These are phyloP conservation scores for Hippoglossus hippoglossus DNA, from an alignment of 2,797 vertebrate genomes.

Conservation along the genomic window DNA sequence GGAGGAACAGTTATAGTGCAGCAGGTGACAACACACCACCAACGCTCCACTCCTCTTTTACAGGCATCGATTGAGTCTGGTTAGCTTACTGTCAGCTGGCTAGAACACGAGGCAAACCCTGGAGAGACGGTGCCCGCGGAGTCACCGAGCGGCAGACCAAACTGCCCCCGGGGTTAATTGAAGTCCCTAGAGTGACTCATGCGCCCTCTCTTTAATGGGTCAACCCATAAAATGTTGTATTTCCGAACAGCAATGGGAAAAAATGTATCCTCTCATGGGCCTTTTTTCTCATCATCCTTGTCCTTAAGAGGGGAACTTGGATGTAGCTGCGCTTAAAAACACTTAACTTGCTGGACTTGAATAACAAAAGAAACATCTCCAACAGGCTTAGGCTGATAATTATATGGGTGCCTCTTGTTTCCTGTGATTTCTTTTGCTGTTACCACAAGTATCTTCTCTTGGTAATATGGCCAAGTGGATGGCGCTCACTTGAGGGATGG, in stretches of 20 bases:
- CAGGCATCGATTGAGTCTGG: constrained; percentile 72
- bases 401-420: constrained; percentile 43
- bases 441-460: constrained; percentile 39
- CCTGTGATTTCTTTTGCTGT: constrained; percentile 24
- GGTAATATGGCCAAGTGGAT: constrained; percentile 37
- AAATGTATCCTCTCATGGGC: constrained; percentile 72
- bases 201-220: constrained; percentile 80
- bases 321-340: constrained; percentile 62
- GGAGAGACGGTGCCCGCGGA: constrained; percentile 56
- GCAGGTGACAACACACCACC: constrained; percentile 45
- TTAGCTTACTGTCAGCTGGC: constrained; percentile 62
- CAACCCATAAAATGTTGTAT: constrained; percentile 81
- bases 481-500: constrained; percentile 22
- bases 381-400: constrained; percentile 47
- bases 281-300: constrained; percentile 60
- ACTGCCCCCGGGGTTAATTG: constrained; percentile 83
- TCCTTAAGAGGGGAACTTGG: constrained; percentile 65
- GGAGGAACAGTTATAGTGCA: constrained; percentile 56
- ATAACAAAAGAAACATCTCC: constrained; percentile 64
- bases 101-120: constrained; percentile 46
- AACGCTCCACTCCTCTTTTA: constrained; percentile 60
- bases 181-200: constrained; percentile 80
- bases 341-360: constrained; percentile 62
- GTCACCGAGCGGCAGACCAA: constrained; percentile 66
- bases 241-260: constrained; percentile 72